A percentile compares a stretch with the other conserved stretches of the same genome.
Conservation (phyloP, 2,113 vertebrate genomes). For the Chamaetylas fuelleborni region DNA sequence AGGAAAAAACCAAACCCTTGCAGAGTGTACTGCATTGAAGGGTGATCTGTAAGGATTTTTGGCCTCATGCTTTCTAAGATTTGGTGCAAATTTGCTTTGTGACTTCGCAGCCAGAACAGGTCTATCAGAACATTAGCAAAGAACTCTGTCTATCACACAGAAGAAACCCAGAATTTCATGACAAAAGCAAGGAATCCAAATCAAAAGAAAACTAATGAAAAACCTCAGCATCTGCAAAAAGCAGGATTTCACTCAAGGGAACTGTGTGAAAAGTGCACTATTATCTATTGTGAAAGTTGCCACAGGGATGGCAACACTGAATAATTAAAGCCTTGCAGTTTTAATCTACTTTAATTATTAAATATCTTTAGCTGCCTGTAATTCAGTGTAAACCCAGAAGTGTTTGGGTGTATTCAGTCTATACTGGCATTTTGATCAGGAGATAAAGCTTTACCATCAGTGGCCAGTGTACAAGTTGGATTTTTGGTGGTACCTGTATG, state of each 20-base stretch:
- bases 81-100: not conserved
- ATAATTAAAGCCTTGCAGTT: not conserved
- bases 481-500: fast-evolving
- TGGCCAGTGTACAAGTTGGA: not conserved
- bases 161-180: not conserved
- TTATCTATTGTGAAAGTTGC: not conserved
- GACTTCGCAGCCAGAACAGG: not conserved
- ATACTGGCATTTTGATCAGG: not conserved
- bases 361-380: not conserved
- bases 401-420: not conserved
- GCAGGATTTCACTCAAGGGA: not conserved
- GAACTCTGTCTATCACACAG: not conserved
- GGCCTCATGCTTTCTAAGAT: not conserved
- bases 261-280: not conserved
- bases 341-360: not conserved
- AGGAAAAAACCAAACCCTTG: not conserved
- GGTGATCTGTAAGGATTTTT: not conserved
- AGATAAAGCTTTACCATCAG: not conserved
- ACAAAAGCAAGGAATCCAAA: not conserved
- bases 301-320: not conserved
- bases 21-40: not conserved
- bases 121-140: not conserved
- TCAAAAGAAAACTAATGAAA: not conserved
- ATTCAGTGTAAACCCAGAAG: not conserved
- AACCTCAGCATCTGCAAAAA: not conserved